Percentiles rank a stretch among this genome's conserved stretches.
Conservation (phyloP, 2,888 invertebrate genomes). For the Acanthococcus lagerstroemiae region DNA sequence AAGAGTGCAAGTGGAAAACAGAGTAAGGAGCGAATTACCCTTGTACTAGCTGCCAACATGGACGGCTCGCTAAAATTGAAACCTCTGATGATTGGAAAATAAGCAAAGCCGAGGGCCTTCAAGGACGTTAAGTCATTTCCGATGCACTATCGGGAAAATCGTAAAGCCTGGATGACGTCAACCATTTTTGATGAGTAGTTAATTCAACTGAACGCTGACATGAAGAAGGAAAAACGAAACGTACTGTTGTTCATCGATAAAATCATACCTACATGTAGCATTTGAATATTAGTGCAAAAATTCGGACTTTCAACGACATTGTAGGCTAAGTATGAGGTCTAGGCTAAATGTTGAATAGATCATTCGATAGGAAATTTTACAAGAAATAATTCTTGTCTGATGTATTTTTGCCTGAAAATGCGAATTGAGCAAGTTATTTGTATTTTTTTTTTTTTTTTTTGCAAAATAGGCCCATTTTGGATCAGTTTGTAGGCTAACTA, state of each 20-base stretch:
- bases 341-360: no score
- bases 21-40: constrained; percentile 37
- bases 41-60: constrained; percentile 31
- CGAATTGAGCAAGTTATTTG: no score
- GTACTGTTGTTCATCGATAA: background rate
- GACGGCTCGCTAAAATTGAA: constrained; percentile 37
- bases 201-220: background rate
- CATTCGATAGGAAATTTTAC: no score
- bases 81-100: constrained; percentile 39
- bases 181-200: constrained; percentile 25
- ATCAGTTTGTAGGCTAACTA: no score
- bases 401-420: no score
- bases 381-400: no score
- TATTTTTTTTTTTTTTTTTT: no score
- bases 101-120: constrained; percentile 39
- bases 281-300: no score
- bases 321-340: no score
- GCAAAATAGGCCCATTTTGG: no score
- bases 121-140: constrained; percentile 36
- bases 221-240: background rate
- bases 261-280: no score
- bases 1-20: constrained; percentile 40
- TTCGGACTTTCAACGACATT: no score
- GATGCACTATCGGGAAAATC: constrained; percentile 38
- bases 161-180: constrained; percentile 33